Evolutionary conservation across 2,797 vertebrate species (phyloP), one percentile per base, ranked within the genome.

Genomic region (Xyrichtys novacula): DNA sequence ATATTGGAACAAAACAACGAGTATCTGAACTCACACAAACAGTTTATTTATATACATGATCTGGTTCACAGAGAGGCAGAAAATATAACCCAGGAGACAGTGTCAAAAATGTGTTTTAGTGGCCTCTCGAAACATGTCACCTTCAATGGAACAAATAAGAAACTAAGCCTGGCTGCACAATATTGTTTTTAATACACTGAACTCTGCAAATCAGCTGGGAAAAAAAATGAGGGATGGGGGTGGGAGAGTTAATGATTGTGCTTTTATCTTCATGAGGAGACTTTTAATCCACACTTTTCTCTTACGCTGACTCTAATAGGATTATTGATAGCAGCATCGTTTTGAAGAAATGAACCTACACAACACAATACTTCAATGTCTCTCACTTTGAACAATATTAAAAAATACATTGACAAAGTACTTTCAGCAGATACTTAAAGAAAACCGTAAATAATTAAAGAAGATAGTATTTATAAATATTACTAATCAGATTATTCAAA

Each of bases 261-360:
- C 74, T 83, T 87, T 84, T 81, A 89, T 89, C 80, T 76, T 73
- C 78, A 69, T 64, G 78, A 81, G 71, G 62, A 74, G 65, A 82
- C 74, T 81, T 83, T 78, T 80, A 89, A 89, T 89, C 84, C 78
- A 75, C 66, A 78, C 56, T 84, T 78, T 81, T 78, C 61, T 78
- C 74, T 76, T 64, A 71, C 47, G 77, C 46, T 72, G 72, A 72
- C 63, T 83, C 36, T 80, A 87, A 90, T 78, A 84, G 73, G 80
- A 87, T 86, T 84, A 89, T 76, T 86, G 69, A 80, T 75, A 72
- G 71, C 43, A 70, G 50, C 77, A 69, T 78, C 61, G 71, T 67
- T 84, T 85, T 67, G 22, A 78, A 58, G 48, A 83, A 75, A 81
- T 66, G 34, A 72, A 64, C 38, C 25, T 16, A 20, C 4, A 44